These are phyloP conservation scores for Nebria salina DNA, from an alignment of 2,888 invertebrate species.

Conservation along the genomic window DNA sequence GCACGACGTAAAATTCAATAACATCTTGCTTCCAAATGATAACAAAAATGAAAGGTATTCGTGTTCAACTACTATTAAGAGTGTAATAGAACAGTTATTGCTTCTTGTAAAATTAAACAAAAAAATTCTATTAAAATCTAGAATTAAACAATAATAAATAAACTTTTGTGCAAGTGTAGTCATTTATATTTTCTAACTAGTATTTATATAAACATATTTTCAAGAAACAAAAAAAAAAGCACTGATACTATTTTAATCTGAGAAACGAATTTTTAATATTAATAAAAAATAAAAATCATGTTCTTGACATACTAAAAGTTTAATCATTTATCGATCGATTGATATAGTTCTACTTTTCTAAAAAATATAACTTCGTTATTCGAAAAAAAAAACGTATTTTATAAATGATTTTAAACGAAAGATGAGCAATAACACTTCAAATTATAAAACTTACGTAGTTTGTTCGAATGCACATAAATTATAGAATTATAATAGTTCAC, in stretches of 20 bases:
- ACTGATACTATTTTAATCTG: conserved; percentile 41
- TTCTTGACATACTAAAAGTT: conserved; percentile 30
- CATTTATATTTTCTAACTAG: conserved; percentile 41
- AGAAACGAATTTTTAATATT: conserved; percentile 32
- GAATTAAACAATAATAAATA: conserved; percentile 30
- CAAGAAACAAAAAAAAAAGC: conserved; percentile 32
- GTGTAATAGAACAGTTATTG: conserved; percentile 31
- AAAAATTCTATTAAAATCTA: conserved; percentile 19
- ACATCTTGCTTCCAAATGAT: conserved; percentile 41
- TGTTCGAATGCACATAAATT: conserved; percentile 20
- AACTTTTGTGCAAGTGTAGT: conserved; percentile 37
- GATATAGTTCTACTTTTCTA: neutral
- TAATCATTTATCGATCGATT: neutral
- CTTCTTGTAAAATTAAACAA: conserved; percentile 39
- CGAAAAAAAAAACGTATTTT: neutral
- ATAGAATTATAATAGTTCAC: neutral
- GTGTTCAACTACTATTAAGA: conserved; percentile 42
- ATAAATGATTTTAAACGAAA: conserved; percentile 24
- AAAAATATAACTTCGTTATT: neutral
- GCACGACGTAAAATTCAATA: conserved; percentile 18
- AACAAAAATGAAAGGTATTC: conserved; percentile 2
- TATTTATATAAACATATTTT: conserved; percentile 31
- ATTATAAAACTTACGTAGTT: conserved; percentile 20
- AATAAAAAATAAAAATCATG: conserved; percentile 26
- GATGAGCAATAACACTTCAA: conserved; percentile 37